Evolutionary conservation across 2,113 vertebrate genomes (phyloP).

Genomic region (Myocastor coypus): DNA sequence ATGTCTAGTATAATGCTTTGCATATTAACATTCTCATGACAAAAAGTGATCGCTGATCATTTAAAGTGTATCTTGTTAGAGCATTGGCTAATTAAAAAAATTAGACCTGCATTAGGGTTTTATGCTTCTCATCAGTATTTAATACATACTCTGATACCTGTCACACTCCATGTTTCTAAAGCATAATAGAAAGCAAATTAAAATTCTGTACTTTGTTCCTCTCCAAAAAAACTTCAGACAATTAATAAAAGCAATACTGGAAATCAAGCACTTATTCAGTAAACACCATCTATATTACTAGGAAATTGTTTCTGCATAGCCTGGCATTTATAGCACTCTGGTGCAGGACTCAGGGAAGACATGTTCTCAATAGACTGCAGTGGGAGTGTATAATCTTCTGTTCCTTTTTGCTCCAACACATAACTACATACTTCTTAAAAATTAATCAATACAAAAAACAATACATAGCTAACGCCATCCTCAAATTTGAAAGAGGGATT

Average conservation of each 20-base stretch:
- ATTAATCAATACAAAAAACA: not conserved
- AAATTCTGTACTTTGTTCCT: not conserved
- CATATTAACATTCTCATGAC: slow-evolving; percentile 65
- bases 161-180: not conserved
- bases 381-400: not conserved
- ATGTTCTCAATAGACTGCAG: not conserved
- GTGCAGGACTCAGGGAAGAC: not conserved
- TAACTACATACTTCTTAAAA: not conserved
- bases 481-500: not conserved
- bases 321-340: not conserved
- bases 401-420: not conserved
- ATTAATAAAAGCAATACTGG: not conserved
- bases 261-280: slow-evolving; percentile 41
- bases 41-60: slow-evolving; percentile 61
- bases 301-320: not conserved
- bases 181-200: not conserved
- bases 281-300: not conserved
- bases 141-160: not conserved
- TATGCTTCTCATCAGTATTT: slow-evolving; percentile 16
- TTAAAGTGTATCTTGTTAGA: slow-evolving; percentile 54
- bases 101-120: not conserved
- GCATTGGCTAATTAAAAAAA: slow-evolving; percentile 39
- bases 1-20: slow-evolving; percentile 56
- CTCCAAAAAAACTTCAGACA: not conserved
- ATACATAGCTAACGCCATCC: not conserved